phyloP scores from a whole-genome alignment of 2,888 invertebrate species.

The Lucinisca nassula region DNA sequence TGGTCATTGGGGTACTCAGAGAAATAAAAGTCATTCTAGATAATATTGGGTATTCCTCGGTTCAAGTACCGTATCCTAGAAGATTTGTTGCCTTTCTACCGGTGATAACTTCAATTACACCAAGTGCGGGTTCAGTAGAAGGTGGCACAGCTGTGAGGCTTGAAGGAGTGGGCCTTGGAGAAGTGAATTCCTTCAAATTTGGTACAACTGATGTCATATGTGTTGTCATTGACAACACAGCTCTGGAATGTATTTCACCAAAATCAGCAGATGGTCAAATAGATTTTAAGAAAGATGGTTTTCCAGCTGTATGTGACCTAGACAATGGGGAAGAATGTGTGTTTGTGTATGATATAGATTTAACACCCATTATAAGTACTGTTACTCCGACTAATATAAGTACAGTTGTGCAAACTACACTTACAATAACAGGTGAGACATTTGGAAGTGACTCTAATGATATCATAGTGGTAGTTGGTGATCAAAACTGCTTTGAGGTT shows the following conservation, averaged over 20 bases:
- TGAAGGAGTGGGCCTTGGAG: slow-evolving; percentile 55
- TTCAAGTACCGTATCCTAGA: not conserved
- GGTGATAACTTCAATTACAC: slow-evolving; percentile 36
- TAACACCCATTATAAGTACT: slow-evolving; percentile 67
- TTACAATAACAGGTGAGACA: slow-evolving; percentile 69
- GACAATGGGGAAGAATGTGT: slow-evolving; percentile 27
- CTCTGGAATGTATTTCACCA: slow-evolving; percentile 52
- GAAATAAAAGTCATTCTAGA: not conserved
- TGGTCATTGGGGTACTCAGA: not conserved
- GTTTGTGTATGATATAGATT: slow-evolving; percentile 55
- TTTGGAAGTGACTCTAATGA: slow-evolving; percentile 53
- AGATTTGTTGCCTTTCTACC: slow-evolving; percentile 56
- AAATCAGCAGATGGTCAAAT: slow-evolving; percentile 10
- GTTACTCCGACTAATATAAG: slow-evolving; percentile 56
- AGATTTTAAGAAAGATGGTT: not conserved
- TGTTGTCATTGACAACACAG: slow-evolving; percentile 44
- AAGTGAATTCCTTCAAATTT: slow-evolving; percentile 56
- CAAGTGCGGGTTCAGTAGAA: slow-evolving; percentile 52
- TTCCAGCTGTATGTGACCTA: not conserved
- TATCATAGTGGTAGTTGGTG: slow-evolving; percentile 73
- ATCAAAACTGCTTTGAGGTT: slow-evolving; percentile 67
- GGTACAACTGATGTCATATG: slow-evolving; percentile 47
- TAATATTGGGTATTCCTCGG: not conserved
- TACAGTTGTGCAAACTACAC: slow-evolving; percentile 32
- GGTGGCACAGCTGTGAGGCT: slow-evolving; percentile 69